These are phyloP conservation scores for Limnothrissa miodon DNA, from an alignment of 2,113 vertebrate genomes.

Conservation along the genomic window DNA sequence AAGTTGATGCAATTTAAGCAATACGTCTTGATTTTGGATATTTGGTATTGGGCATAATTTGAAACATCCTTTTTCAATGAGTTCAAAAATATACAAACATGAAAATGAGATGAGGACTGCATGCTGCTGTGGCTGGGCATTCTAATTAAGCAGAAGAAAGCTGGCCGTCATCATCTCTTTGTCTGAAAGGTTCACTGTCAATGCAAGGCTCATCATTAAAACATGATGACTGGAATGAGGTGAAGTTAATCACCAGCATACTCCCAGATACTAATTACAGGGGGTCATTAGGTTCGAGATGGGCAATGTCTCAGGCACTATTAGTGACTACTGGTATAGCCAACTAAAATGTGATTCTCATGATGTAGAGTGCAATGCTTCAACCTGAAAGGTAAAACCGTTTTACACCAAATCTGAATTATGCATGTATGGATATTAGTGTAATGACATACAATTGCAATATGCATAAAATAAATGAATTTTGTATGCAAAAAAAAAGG, in stretches of 20 bases:
- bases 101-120: not conserved
- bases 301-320: not conserved
- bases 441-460: too few relatives aligned
- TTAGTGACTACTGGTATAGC: not conserved
- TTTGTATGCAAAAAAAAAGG: too few relatives aligned
- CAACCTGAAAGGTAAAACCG: too few relatives aligned
- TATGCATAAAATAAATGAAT: too few relatives aligned
- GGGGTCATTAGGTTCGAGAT: slow-evolving; percentile 31
- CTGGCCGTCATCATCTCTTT: slow-evolving; percentile 2
- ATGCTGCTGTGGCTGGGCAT: not conserved
- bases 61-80: not conserved
- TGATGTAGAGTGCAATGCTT: too few relatives aligned
- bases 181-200: slow-evolving; percentile 12
- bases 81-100: not conserved
- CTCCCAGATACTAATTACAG: slow-evolving; percentile 42
- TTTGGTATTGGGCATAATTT: too few relatives aligned
- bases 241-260: slow-evolving; percentile 40
- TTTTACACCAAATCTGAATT: too few relatives aligned
- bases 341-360: too few relatives aligned
- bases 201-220: slow-evolving; percentile 24
- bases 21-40: not conserved
- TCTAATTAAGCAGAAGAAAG: not conserved
- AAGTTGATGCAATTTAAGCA: not conserved
- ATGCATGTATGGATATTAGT: too few relatives aligned
- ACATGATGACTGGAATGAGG: slow-evolving; percentile 35